Evolutionary conservation across 2,797 vertebrate genomes (phyloP).

Genomic region (Gastrophryne carolinensis): DNA sequence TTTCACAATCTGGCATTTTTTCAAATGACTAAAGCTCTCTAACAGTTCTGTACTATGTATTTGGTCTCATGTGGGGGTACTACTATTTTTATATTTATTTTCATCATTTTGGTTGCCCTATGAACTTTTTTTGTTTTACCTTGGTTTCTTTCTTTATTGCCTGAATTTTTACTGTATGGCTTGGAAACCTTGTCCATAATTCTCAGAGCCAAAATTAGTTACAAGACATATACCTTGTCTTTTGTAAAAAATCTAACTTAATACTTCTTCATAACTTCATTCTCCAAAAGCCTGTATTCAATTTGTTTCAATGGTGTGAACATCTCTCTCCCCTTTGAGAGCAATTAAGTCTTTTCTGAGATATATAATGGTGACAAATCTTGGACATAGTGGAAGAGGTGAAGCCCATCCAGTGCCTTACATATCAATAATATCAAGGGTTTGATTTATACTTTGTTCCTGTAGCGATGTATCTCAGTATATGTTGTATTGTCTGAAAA

Average conservation of each 20-base stretch:
- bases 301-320: slow-evolving; percentile 35
- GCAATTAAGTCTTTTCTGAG: slow-evolving; percentile 55
- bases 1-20: too few species aligned
- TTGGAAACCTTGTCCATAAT: slow-evolving; percentile 23
- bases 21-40: too few species aligned
- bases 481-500: slow-evolving; percentile 23
- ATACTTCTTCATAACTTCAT: slow-evolving; percentile 36
- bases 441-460: slow-evolving; percentile 22
- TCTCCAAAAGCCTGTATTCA: slow-evolving; percentile 39
- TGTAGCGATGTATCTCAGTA: slow-evolving; percentile 12
- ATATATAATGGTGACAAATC: slow-evolving; percentile 41
- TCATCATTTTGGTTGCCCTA: too few species aligned
- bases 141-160: background rate
- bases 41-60: too few species aligned
- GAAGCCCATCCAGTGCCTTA: slow-evolving; percentile 8
- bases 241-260: background rate
- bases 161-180: background rate
- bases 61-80: too few species aligned
- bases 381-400: background rate
- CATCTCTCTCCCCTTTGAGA: slow-evolving; percentile 48
- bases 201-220: slow-evolving; percentile 26
- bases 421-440: background rate
- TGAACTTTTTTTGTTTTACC: too few species aligned
- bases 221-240: background rate
- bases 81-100: too few species aligned